Base-by-base conservation (phyloP, 2,888 invertebrate species). In the Caenorhabditis angaria region DNA sequence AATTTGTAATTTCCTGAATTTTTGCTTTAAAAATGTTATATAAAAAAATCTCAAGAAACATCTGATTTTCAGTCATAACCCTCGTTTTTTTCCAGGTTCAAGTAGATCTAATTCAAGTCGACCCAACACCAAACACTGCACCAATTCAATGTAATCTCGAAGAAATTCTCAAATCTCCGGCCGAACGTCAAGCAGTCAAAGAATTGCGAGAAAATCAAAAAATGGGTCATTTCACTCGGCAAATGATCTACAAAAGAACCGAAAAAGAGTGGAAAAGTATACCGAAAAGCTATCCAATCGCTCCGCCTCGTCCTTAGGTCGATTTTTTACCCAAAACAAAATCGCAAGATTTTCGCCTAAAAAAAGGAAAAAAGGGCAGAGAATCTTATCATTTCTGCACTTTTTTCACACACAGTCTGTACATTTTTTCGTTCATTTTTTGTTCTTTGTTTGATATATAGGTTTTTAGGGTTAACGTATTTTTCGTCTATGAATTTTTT, bases 271-370 rank as follows among this genome's bases (percentile, higher is more conserved):
- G 81, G 80, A 83, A 81, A 65, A 77, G 80, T 56, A 74, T 84
- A 22, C 86, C 86, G n/a, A 86, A 86, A 66, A 80, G 82, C 48
- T 86, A 84, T 65, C 80, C 83, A 1, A 83, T 86, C 59, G 79
- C 85, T 1, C 84, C 83, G 22, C 83, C 82, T 25, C 66, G 84
- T 57, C 75, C 70, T 0, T 70, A 61, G 51, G 35, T 57, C 18
- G 20, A 10, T 48, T 8, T 48, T 48, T 48, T 48, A 18, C 14
- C 22, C 1, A 28, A 24, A 28, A 51, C 41, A 14, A 60, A 14
- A 12, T n/a, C 28, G 8, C n/a, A n/a, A n/a, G n/a, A n/a, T n/a
- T n/a, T n/a, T n/a, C n/a, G n/a, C n/a, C n/a, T n/a, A n/a, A 60
- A 48, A 29, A 50, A 50, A 50, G 29, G 48, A 18, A 47, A 28